phyloP scores from a whole-genome alignment of 1,140 invertebrate species.

The Whitmania pigra region DNA sequence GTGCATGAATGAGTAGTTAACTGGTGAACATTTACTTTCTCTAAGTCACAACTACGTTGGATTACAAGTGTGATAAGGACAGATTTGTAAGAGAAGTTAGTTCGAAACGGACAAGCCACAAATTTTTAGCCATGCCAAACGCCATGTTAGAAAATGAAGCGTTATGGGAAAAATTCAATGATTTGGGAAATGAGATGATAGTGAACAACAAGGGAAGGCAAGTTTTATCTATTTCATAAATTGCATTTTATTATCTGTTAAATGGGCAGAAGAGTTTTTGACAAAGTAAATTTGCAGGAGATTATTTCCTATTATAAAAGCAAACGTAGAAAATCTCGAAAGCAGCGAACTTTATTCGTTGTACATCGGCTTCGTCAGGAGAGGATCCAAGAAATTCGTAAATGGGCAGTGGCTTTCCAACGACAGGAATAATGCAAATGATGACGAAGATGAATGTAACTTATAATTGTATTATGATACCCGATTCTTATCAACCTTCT shows the following conservation, averaged over 20 bases:
- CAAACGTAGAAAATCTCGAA: conserved; percentile 70
- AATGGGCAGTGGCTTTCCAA: conserved; percentile 93
- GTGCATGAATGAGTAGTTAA: no score
- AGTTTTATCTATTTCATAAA: neutral
- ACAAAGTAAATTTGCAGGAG: conserved; percentile 44
- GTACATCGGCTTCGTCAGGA: conserved; percentile 80
- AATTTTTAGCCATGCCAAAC: no score
- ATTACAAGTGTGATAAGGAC: no score
- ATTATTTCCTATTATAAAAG: conserved; percentile 91
- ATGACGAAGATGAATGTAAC: no score
- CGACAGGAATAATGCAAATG: conserved; percentile 41
- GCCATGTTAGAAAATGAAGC: conserved; percentile 71
- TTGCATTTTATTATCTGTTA: neutral
- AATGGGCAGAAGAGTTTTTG: no score
- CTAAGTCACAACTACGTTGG: no score
- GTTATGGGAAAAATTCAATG: conserved; percentile 82
- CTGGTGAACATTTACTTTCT: no score
- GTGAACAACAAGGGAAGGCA: conserved; percentile 94
- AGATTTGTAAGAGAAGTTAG: no score
- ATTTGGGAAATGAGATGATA: conserved; percentile 93
- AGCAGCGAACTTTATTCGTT: conserved; percentile 87
- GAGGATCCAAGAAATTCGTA: conserved; percentile 93
- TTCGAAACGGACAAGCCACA: no score
- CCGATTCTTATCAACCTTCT: no score
- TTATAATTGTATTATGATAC: no score